Conservation (phyloP, 2,113 vertebrate species). For the Anarhynchus alexandrinus region DNA sequence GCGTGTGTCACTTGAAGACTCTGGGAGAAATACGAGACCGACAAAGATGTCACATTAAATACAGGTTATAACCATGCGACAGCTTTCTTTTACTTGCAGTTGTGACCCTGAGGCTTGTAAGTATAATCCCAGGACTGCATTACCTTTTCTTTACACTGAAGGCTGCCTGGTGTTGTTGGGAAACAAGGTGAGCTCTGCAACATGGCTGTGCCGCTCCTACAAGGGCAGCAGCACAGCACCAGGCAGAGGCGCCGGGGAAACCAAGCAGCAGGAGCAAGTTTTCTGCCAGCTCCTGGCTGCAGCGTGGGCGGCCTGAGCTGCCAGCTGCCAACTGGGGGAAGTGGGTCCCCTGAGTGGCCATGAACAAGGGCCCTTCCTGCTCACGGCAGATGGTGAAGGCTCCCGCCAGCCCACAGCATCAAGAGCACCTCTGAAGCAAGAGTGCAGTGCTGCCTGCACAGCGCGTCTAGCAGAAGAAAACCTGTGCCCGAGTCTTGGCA, state of each 20-base stretch:
- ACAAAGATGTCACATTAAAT: background rate
- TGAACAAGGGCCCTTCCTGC: background rate
- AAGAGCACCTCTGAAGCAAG: background rate
- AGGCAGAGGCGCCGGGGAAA: accelerated
- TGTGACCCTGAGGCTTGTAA: background rate
- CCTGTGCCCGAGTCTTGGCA: background rate
- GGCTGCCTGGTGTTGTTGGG: background rate
- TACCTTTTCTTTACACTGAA: background rate
- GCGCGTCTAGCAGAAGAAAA: background rate
- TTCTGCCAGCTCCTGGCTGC: background rate
- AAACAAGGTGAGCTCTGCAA: background rate
- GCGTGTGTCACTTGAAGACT: background rate
- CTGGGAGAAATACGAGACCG: background rate
- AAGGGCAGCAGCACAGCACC: accelerated
- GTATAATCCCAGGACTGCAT: background rate
- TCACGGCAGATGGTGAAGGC: background rate
- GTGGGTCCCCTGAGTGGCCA: background rate
- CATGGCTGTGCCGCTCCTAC: background rate
- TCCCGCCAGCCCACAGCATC: background rate
- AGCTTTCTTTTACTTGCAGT: background rate
- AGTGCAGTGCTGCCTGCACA: background rate
- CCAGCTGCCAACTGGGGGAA: background rate
- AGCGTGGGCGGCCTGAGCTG: accelerated
- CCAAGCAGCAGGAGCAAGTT: background rate
- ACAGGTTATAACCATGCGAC: background rate